Evolutionary conservation across 2,113 vertebrate genomes (phyloP).

Genomic region (Dendrocopos noguchii): DNA sequence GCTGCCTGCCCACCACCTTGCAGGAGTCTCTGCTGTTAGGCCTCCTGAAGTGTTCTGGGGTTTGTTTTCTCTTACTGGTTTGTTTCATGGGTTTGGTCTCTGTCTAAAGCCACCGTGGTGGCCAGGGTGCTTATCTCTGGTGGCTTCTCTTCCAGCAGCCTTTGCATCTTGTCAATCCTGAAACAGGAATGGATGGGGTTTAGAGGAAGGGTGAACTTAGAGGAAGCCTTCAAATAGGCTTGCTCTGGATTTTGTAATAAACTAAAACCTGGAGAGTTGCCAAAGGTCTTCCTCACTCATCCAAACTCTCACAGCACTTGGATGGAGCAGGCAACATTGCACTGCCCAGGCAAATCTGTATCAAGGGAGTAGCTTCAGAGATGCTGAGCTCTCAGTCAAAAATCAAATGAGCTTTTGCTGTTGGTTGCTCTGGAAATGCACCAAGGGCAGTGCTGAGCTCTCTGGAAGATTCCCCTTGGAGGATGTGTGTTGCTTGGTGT

Average conservation of each 20-base stretch:
- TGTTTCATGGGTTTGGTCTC: background rate
- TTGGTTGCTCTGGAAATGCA: background rate
- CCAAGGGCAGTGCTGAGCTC: background rate
- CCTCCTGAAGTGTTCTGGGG: background rate
- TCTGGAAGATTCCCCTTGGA: background rate
- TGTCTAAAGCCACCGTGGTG: background rate
- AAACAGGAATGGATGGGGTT: background rate
- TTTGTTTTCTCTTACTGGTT: background rate
- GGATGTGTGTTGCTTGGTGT: background rate
- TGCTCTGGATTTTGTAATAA: background rate
- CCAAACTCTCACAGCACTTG: background rate
- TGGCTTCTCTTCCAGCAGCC: background rate
- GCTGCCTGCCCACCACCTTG: background rate
- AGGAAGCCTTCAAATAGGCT: background rate
- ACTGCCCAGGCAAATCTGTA: background rate
- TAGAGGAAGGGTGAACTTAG: background rate
- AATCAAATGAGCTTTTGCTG: conserved; percentile 5
- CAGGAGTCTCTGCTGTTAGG: background rate
- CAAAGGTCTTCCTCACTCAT: background rate
- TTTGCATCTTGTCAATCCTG: background rate
- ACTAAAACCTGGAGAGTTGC: background rate
- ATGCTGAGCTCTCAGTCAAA: conserved; percentile 37
- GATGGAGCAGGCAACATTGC: background rate
- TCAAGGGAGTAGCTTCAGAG: conserved; percentile 8
- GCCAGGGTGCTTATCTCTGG: background rate